phyloP scores from a whole-genome alignment of 2,113 vertebrate species.

The Aepyceros melampus region DNA sequence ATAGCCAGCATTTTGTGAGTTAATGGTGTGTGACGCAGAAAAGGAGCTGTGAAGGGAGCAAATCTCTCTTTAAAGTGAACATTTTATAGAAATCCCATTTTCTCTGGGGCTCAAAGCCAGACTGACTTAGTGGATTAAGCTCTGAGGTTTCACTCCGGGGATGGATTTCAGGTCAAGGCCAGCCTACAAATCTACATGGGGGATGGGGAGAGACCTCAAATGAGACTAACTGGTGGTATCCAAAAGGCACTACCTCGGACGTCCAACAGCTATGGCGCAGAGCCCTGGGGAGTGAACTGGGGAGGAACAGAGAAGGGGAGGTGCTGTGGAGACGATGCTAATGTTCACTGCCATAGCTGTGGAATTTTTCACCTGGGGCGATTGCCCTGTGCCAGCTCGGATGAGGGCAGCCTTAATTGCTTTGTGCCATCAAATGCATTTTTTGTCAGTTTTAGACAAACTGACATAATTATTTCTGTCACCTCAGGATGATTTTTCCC shows the following conservation, averaged over 20 bases:
- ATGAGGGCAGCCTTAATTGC: constrained; percentile 20
- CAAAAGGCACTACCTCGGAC: not conserved
- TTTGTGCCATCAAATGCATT: constrained; percentile 41
- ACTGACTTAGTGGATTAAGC: constrained; percentile 69
- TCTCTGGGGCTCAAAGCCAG: constrained; percentile 65
- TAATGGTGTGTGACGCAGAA: constrained; percentile 67
- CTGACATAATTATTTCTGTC: constrained; percentile 64
- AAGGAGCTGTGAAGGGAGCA: constrained; percentile 65
- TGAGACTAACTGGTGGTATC: not conserved
- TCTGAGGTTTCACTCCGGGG: constrained; percentile 42
- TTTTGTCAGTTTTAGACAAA: constrained; percentile 39
- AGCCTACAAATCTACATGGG: constrained; percentile 38
- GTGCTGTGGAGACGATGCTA: not conserved
- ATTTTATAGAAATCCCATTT: constrained; percentile 74
- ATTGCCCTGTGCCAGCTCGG: not conserved
- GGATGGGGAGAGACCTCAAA: not conserved
- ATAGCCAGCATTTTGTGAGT: constrained; percentile 66
- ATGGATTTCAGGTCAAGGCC: constrained; percentile 64
- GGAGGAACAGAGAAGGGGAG: not conserved
- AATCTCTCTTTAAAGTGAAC: constrained; percentile 76
- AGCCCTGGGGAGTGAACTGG: not conserved
- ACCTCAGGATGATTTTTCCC: constrained; percentile 45
- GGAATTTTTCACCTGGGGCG: constrained; percentile 7
- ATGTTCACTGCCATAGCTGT: not conserved
- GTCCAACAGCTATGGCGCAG: not conserved